Base-by-base conservation (phyloP, 2,888 invertebrate genomes). In the Buathra laborator region DNA sequence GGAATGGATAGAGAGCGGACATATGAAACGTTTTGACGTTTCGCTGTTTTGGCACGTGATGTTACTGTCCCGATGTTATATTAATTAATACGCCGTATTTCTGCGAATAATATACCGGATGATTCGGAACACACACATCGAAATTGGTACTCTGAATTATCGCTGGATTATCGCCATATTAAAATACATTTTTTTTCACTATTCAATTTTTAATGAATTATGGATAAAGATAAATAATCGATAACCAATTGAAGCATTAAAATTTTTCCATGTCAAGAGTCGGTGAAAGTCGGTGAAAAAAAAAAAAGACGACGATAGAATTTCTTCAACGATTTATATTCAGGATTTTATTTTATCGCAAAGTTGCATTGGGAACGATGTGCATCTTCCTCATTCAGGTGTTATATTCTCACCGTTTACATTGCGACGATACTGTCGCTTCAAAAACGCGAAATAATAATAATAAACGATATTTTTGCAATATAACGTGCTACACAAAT, bases 31-130 rank as follows among this genome's bases (percentile, higher is more conserved):
- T 44, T 29, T 62, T 70, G 43, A 32, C 7, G 64, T 64, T 64
- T 62, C 12, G 51, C 32, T 53, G 59, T 44, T 46, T 29, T 46
- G 32, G 46, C 78, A 37, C 44, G 37, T 78, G 53, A 46, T 44
- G 19, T 70, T 56, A 32, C 24, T 5, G 44, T 29, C 43, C 37
- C 43, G 16, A 66, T 66, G 37, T 66, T 66, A 66, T 66, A 12
- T 59, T 59, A 32, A 59, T 59, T 37, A 37, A 24, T 32, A 24
- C 24, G n/a, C 59, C 29, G 59, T 14, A 59, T 29, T 12, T 29
- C 24, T 29, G 24, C 59, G 59, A 29, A 59, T 12, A 59, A 24
- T 59, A 59, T 59, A 59, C 59, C 9, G 56, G 24, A 19, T 10
- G 19, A 10, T 56, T 24, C 24, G 9, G 56, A 53, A 53, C 19